These are phyloP conservation scores for Erynnis tages DNA, from an alignment of 2,888 invertebrate genomes.

Conservation along the genomic window DNA sequence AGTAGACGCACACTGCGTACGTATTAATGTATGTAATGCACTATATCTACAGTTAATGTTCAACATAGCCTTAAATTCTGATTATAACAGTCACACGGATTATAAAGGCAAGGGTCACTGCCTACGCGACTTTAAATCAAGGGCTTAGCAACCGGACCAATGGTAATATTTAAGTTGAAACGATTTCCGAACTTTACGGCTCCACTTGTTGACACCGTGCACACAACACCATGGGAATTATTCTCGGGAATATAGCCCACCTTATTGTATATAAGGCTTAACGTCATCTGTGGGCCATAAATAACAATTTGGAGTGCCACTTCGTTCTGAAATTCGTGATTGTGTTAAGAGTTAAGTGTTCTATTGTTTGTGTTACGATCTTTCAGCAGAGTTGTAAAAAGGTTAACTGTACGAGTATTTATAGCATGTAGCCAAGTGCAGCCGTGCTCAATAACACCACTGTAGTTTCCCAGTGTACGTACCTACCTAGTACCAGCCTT, in stretches of 20 bases:
- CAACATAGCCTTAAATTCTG: no score
- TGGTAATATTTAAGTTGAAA: slow-evolving; percentile 14
- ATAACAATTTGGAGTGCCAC: slow-evolving; percentile 49
- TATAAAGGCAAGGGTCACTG: slow-evolving; percentile 5
- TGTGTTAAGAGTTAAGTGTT: slow-evolving; percentile 18
- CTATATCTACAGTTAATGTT: no score
- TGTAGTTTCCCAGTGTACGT: no score
- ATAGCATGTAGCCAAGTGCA: neutral
- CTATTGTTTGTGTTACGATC: slow-evolving; percentile 17
- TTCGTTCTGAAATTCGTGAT: slow-evolving; percentile 28
- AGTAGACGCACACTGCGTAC: no score
- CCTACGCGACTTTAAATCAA: slow-evolving; percentile 4
- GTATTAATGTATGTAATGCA: no score
- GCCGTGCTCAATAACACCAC: no score
- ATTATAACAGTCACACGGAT: no score
- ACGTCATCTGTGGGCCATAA: slow-evolving; percentile 39
- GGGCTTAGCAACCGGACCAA: neutral
- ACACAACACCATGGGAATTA: slow-evolving; percentile 50
- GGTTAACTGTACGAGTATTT: neutral
- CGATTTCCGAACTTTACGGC: slow-evolving; percentile 52
- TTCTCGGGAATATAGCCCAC: slow-evolving; percentile 38
- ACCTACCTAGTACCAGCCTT: no score
- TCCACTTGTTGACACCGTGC: slow-evolving; percentile 48
- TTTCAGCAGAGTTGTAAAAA: slow-evolving; percentile 3
- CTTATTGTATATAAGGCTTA: slow-evolving; percentile 12